Conservation (phyloP, 2,113 vertebrate genomes). For the Amphilophus citrinellus region DNA sequence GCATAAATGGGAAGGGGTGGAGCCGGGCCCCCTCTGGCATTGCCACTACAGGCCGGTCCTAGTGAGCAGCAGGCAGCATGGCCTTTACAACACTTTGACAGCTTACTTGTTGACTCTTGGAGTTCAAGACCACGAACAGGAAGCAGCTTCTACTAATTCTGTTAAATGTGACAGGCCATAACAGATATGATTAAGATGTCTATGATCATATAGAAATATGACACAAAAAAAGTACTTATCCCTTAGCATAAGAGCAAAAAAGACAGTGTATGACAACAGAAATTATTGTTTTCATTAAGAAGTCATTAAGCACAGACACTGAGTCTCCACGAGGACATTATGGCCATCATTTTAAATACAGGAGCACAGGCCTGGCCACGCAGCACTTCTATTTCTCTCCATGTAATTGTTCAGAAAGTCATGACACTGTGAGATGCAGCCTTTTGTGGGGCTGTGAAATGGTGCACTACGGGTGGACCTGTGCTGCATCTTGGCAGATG, state of each 20-base stretch:
- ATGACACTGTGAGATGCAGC: conserved; percentile 30
- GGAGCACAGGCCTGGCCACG: neutral
- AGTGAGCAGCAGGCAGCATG: conserved; percentile 13
- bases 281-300: neutral
- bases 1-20: conserved; percentile 72
- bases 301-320: neutral
- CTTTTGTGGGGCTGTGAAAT: conserved; percentile 71
- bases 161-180: neutral
- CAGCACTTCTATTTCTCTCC: neutral
- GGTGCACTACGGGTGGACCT: conserved; percentile 82
- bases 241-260: neutral
- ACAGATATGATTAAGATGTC: neutral
- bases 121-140: neutral
- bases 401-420: neutral
- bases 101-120: conserved; percentile 33
- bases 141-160: neutral
- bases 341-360: neutral
- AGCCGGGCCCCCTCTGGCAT: conserved; percentile 47
- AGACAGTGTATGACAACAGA: neutral
- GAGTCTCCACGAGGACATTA: neutral
- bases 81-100: conserved; percentile 32
- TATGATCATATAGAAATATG: neutral
- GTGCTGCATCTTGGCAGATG: conserved; percentile 82
- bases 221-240: neutral
- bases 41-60: conserved; percentile 39